phyloP scores from a whole-genome alignment of 2,113 vertebrate species.

The Rhinolophus sinicus region DNA sequence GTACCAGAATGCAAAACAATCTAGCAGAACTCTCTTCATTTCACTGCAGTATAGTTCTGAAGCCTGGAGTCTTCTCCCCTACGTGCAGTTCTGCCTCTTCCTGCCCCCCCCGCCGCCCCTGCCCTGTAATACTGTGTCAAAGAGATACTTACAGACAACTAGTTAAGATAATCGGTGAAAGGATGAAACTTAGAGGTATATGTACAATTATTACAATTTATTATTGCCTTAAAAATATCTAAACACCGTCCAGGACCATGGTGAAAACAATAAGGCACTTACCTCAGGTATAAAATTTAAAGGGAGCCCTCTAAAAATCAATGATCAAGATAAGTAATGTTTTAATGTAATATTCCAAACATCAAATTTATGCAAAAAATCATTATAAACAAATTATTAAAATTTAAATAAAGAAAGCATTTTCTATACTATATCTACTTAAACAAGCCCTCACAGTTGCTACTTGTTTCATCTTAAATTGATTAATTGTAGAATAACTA shows the following conservation, averaged over 20 bases:
- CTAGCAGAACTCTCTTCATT: not conserved
- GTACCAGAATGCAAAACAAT: not conserved
- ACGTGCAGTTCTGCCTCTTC: not conserved
- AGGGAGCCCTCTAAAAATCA: not conserved
- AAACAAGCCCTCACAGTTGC: not conserved
- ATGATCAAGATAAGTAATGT: not conserved
- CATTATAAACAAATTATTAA: not conserved
- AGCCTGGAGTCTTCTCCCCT: not conserved
- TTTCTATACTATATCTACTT: not conserved
- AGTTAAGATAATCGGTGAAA: not conserved
- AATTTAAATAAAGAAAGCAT: not conserved
- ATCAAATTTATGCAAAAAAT: not conserved
- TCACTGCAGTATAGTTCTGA: not conserved
- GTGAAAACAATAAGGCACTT: not conserved
- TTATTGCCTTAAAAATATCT: not conserved
- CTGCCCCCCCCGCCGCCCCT: too few species aligned
- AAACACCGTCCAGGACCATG: not conserved
- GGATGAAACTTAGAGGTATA: not conserved
- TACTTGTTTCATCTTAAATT: not conserved
- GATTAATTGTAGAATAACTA: not conserved
- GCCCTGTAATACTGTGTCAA: not conserved
- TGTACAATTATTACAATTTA: not conserved
- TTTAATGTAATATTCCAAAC: not conserved
- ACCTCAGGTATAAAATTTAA: not conserved
- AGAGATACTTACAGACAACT: not conserved